Base-by-base conservation (phyloP, 2,797 vertebrate genomes). In the Crocodylus rhombifer region DNA sequence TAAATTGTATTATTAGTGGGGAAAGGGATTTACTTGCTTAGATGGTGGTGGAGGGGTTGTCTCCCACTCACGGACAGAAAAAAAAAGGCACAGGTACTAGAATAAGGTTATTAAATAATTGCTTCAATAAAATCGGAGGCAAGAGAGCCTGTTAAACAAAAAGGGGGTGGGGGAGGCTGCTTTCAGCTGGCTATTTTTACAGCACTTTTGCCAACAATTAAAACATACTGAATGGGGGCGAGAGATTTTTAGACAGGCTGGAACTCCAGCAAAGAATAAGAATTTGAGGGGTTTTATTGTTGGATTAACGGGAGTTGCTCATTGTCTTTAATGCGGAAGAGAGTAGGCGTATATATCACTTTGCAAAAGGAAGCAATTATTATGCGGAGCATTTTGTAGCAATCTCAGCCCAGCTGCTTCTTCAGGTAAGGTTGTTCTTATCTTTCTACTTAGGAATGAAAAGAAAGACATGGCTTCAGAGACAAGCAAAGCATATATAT, bases 81-180 rank as follows among this genome's bases (percentile, higher is more conserved):
- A 63, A 0, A 0, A 4, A n/a, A 74, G 7, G 77, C 69, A 2
- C 88, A 94, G 91, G 86, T 93, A 97, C 17, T 5, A 67, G 69
- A n/a, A 36, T 14, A 2, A 92, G 95, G 94, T 96, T 63, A 90
- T 9, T 87, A 63, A 77, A 3, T 87, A 89, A 92, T 84, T 60
- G 87, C 92, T 97, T 84, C 95, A 93, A 87, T 82, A 86, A 96
- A 96, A 92, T 57, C 94, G 77, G n/a, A n/a, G 67, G 64, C 85
- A 4, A 2, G 51, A 91, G 55, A 42, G 20, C 21, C 30, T 2
- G 28, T 0, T 2, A 63, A 82, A 92, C 1, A 60, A 78, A 33
- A 79, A 60, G 7, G 17, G 36, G 13, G 28, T 18, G 60, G 25
- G 18, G 58, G 61, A 42, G 79, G 15, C 69, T 76, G 42, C 69